These are phyloP conservation scores for Monopterus albus DNA, from an alignment of 2,113 vertebrate species.

Conservation along the genomic window DNA sequence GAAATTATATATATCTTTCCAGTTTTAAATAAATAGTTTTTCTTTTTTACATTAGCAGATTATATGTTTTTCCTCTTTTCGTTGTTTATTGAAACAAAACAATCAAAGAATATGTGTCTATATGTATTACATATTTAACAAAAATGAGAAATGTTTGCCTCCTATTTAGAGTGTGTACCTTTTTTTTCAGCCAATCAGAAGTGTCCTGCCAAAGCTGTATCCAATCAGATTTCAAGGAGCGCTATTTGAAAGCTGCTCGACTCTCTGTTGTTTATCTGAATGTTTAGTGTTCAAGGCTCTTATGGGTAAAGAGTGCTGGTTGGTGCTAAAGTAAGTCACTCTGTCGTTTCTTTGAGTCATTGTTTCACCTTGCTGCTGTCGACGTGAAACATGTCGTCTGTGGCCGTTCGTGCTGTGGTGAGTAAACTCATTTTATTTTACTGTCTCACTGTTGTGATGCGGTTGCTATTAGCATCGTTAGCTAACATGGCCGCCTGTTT, in stretches of 20 bases:
- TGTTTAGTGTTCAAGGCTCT: background rate
- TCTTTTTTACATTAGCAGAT: too few species aligned
- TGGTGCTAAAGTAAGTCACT: background rate
- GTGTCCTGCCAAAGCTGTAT: background rate
- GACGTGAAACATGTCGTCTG: slow-evolving; percentile 17
- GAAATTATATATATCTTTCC: too few species aligned
- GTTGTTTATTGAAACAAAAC: too few species aligned
- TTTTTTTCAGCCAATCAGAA: slow-evolving; percentile 55
- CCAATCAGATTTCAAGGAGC: slow-evolving; percentile 73
- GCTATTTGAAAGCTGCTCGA: slow-evolving; percentile 76
- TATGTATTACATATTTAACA: too few species aligned
- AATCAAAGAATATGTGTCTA: too few species aligned
- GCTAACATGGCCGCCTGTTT: background rate
- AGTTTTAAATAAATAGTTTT: too few species aligned
- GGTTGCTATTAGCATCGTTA: background rate
- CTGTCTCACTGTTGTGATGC: background rate
- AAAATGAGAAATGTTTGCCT: too few species aligned
- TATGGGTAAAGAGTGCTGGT: rapidly evolving
- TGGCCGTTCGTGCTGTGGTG: slow-evolving; percentile 33
- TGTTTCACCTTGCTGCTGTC: rapidly evolving
- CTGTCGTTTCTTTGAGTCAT: background rate
- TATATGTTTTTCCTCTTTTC: too few species aligned
- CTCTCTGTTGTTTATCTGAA: background rate
- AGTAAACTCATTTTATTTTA: background rate
- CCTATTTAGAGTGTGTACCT: too few species aligned